These are phyloP conservation scores for Montipora foliosa DNA, from an alignment of 64 coral and sea anemone genomes.

Conservation along the genomic window DNA sequence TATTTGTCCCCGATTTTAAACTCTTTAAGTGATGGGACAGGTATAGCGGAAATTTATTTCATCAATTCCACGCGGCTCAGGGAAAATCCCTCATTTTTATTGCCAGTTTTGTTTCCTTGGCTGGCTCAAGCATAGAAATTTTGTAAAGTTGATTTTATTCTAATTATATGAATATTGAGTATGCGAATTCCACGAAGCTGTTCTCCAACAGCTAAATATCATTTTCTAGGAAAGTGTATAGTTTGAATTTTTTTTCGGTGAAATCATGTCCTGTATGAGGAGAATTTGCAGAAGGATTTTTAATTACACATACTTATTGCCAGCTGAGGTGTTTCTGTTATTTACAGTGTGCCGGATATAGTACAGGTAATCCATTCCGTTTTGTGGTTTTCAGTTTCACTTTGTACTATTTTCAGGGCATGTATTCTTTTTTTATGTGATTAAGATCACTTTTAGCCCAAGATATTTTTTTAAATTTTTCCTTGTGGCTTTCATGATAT, in stretches of 20 bases:
- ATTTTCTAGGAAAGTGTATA: not conserved
- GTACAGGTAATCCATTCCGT: too few relatives aligned
- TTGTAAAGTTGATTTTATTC: not conserved
- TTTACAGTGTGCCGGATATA: too few relatives aligned
- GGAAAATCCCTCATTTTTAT: slow-evolving; percentile 42
- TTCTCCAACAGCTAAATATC: not conserved
- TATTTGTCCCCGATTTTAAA: not conserved
- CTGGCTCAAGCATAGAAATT: not conserved
- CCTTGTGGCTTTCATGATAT: too few relatives aligned
- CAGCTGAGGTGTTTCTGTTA: too few relatives aligned
- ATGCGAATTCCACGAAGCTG: not conserved
- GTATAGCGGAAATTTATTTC: not conserved
- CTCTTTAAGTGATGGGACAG: not conserved
- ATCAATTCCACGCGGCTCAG: slow-evolving; percentile 17
- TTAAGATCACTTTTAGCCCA: too few relatives aligned
- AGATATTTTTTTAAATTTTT: too few relatives aligned
- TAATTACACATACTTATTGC: too few relatives aligned
- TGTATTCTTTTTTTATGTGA: too few relatives aligned
- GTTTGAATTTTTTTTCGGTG: not conserved
- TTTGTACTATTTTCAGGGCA: too few relatives aligned
- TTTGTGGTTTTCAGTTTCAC: too few relatives aligned
- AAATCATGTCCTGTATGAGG: not conserved
- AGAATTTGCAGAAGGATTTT: too few relatives aligned
- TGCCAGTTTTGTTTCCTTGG: not conserved
- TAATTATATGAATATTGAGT: not conserved